Evolutionary conservation across 2,888 invertebrate genomes (phyloP).

Genomic region (Caenorhabditis becei): DNA sequence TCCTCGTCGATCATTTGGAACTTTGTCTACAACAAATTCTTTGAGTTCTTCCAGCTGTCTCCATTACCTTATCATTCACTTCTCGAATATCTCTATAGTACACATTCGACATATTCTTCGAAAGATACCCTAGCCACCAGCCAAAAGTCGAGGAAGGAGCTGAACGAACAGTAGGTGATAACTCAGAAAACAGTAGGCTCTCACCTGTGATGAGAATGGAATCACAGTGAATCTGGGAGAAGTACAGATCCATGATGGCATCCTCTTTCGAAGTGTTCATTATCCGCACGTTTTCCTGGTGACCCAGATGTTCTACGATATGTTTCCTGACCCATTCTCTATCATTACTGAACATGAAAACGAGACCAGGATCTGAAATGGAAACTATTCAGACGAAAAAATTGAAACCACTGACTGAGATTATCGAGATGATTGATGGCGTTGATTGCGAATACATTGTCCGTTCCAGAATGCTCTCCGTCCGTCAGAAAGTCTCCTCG

Average conservation of each 20-base stretch:
- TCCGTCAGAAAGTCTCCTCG: constrained; percentile 48
- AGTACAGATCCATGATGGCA: constrained; percentile 43
- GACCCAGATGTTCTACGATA: constrained; percentile 22
- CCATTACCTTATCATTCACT: constrained; percentile 45
- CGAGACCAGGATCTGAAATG: constrained; percentile 21
- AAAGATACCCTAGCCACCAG: constrained; percentile 57
- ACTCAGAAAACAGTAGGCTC: too few relatives aligned
- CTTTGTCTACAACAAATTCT: constrained; percentile 50
- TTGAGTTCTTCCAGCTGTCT: too few relatives aligned
- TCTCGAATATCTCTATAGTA: constrained; percentile 53
- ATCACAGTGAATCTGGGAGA: constrained; percentile 46
- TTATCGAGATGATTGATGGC: constrained; percentile 42
- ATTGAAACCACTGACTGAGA: constrained; percentile 11
- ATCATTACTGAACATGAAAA: constrained; percentile 42
- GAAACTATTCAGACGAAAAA: not conserved
- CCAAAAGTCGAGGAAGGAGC: constrained; percentile 56
- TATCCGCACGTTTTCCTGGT: constrained; percentile 14
- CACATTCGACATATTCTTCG: constrained; percentile 40
- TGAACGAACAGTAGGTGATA: too few relatives aligned
- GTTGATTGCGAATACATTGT: constrained; percentile 20
- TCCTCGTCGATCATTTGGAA: constrained; percentile 42
- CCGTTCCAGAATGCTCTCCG: constrained; percentile 40
- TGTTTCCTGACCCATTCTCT: constrained; percentile 13
- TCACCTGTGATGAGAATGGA: constrained; percentile 52
- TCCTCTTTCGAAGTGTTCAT: constrained; percentile 26